Base-by-base conservation (phyloP, 2,113 vertebrate species). In the Oryzias curvinotus region DNA sequence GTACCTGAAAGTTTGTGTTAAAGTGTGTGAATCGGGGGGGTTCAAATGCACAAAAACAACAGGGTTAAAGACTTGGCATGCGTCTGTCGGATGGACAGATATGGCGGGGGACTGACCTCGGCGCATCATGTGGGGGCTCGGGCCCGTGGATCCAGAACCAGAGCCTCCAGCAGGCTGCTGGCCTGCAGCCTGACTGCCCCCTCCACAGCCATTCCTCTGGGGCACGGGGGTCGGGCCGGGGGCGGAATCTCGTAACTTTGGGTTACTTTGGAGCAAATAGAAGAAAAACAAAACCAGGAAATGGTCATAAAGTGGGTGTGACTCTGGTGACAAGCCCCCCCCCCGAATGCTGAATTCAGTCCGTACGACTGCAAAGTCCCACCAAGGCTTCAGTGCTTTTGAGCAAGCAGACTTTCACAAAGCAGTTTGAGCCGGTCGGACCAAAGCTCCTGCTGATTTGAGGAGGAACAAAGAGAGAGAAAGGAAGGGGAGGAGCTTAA, bases 121-220 rank as follows among this genome's bases (percentile, higher is more conserved):
- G 75, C 94, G 94, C 65, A 93, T 62, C 10, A 93, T 83, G 7
- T 96, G 95, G 17, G 96, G 96, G 80, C 97, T 98, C 25, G 94
- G 95, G 7, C 94, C 95, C 80, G 84, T 86, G 5, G 94, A 87
- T 0, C 92, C 87, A 0, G 75, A 76, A 60, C 90, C 93, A 0
- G 89, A 62, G 17, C 81, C 84, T 73, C 72, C 91, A 0, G 82
- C 72, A 0, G 80, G 80, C 52, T 94, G 91, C 86, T 95, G 95
- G 23, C 87, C 89, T 17, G 83, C 30, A 73, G 86, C n/a, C 47
- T 82, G 91, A 46, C 68, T 71, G 0, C 84, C 36, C 46, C 73
- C 80, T 30, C 53, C 28, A 71, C 84, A 84, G 0, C 94, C 94
- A 0, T 94, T 96, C 73, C 93, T 93, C 69, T 93, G 87, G 0